Evolutionary conservation across 2,888 invertebrate species (phyloP), one percentile per base, ranked within the genome.

Genomic region (Athalia rosae): DNA sequence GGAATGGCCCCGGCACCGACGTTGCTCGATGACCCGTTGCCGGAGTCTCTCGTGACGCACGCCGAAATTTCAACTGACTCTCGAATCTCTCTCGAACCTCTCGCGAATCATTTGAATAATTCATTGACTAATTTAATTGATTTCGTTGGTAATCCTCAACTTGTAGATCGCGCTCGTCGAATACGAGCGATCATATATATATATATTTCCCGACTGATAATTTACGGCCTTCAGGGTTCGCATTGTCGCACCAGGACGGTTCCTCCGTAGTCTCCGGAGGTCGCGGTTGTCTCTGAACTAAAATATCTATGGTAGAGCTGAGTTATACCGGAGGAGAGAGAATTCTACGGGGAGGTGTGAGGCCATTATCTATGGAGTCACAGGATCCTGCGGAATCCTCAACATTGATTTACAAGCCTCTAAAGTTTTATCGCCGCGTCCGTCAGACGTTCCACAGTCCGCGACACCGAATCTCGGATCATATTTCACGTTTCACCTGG

Each of bases 401-500:
- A 58, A 43, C 80, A 80, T 85, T 85, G 85, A 87, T 87, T 87
- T 85, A 87, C 83, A 81, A 80, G 82, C 77, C 80, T 82, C 82
- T 82, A 83, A 86, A 87, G 83, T 86, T 86, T 86, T 86, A 87
- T 86, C 85, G 83, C 80, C 76, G 82, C 83, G 82, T 85, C 84
- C 74, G 81, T 87, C 84, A 84, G 83, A 76, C 71, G 78, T 81
- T 71, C 56, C 81, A 79, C 80, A 66, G 64, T 64, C 47, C 77
- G 47, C 61, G 64, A 58, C 71, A 67, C 59, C 28, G 41, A 67
- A 56, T 48, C 50, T 77, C 45, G 77, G 67, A 67, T 67, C 28
- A 66, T 48, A 61, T 59, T 59, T 61, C 64, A 53, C 50, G 76
- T 58, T 62, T 50, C 76, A 28, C 28, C 28, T 28, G 28, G 28